A percentile compares a stretch with the other conserved stretches of the same genome.
Conservation (phyloP, 2,113 vertebrate genomes). For the Xyrauchen texanus region DNA sequence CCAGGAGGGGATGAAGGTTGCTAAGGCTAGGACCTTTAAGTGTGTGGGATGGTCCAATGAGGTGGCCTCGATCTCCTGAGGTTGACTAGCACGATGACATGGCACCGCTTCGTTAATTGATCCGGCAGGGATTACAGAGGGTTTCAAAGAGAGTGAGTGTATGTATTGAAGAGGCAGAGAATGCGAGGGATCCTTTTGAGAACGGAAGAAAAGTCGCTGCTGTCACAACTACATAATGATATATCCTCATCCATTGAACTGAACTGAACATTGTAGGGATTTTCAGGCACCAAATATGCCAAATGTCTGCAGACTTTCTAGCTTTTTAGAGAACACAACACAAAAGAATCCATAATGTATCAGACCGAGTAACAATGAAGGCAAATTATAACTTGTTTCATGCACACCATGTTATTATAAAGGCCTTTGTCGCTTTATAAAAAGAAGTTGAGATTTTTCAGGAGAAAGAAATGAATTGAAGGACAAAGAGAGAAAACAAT, state of each 20-base stretch:
- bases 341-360: conserved; percentile 29
- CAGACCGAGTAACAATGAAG: conserved; percentile 5
- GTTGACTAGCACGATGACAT: neutral
- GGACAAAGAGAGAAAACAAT: conserved; percentile 44
- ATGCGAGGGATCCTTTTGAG: too few species aligned
- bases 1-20: neutral
- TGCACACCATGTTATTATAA: conserved; percentile 13
- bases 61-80: neutral
- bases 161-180: neutral
- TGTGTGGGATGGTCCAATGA: neutral
- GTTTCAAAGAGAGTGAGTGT: conserved; percentile 38
- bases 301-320: neutral
- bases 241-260: neutral
- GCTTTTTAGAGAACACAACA: conserved; percentile 14
- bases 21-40: conserved; percentile 20
- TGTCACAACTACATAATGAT: conserved; percentile 31
- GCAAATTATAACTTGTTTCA: conserved; percentile 20
- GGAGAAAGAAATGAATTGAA: conserved; percentile 35
- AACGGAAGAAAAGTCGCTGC: neutral
- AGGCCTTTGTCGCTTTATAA: conserved; percentile 29
- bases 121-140: conserved; percentile 48
- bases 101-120: neutral
- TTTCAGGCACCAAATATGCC: neutral
- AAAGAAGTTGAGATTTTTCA: conserved; percentile 32
- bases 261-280: neutral